A percentile compares a stretch with the other conserved stretches of the same genome.
These are phyloP conservation scores for Nipponia nippon DNA, from an alignment of 2,113 vertebrate species.

Conservation along the genomic window DNA sequence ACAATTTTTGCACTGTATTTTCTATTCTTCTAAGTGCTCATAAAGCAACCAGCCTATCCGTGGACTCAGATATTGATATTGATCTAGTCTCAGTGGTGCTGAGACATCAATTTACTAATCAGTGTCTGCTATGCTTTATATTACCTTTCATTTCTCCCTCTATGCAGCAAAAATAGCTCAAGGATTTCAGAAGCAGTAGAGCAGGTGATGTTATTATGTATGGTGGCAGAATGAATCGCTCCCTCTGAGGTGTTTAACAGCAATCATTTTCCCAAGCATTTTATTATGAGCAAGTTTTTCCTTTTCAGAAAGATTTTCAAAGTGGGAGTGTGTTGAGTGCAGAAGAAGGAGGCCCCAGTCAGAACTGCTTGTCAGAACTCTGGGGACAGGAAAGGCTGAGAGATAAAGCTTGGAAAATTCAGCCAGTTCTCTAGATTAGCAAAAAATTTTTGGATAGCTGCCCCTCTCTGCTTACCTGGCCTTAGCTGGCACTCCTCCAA, in stretches of 20 bases:
- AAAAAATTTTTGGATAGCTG: not conserved
- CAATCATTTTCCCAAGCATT: slow-evolving; percentile 1
- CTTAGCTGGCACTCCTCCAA: not conserved
- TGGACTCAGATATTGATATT: slow-evolving; percentile 9
- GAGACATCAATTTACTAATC: slow-evolving; percentile 49
- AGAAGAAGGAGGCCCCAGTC: not conserved
- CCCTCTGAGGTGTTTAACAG: slow-evolving; percentile 5
- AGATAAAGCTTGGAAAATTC: not conserved
- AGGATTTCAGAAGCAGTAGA: slow-evolving; percentile 14
- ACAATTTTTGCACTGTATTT: not conserved
- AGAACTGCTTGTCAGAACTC: not conserved
- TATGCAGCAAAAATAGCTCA: slow-evolving; percentile 3
- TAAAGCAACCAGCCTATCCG: not conserved
- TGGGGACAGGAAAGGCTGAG: not conserved
- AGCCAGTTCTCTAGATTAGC: not conserved
- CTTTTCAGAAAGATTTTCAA: slow-evolving; percentile 25
- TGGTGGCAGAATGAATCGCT: not conserved
- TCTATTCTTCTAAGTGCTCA: not conserved
- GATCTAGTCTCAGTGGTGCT: slow-evolving; percentile 15
- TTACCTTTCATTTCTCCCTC: slow-evolving; percentile 19
- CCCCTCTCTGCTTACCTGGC: not conserved
- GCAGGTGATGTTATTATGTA: not conserved
- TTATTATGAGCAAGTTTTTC: not conserved
- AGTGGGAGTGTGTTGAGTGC: not conserved
- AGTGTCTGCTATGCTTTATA: not conserved